These are phyloP conservation scores for Cistogaster globosa DNA, from an alignment of 2,888 invertebrate genomes.

Conservation along the genomic window DNA sequence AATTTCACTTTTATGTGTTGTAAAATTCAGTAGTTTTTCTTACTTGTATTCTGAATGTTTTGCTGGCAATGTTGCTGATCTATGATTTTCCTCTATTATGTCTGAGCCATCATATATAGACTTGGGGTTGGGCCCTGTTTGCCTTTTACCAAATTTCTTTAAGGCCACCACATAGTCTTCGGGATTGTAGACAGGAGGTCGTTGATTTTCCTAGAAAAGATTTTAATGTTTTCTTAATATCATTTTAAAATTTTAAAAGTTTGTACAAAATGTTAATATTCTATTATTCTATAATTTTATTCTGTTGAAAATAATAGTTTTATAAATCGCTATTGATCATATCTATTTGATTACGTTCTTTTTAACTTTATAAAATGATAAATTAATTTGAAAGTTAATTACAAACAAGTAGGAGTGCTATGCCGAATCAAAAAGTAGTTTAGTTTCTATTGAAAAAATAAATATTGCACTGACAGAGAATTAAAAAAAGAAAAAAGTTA, in stretches of 20 bases:
- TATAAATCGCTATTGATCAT: too few species aligned
- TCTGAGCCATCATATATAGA: slow-evolving; percentile 82
- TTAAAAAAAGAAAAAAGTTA: too few species aligned
- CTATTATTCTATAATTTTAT: too few species aligned
- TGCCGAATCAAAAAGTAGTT: too few species aligned
- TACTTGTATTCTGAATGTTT: slow-evolving; percentile 82
- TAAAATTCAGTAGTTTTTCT: slow-evolving; percentile 50
- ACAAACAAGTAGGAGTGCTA: too few species aligned
- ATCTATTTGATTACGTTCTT: too few species aligned
- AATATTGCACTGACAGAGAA: too few species aligned
- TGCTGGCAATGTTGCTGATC: slow-evolving; percentile 80
- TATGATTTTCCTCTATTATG: slow-evolving; percentile 72
- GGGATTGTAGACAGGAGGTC: slow-evolving; percentile 94
- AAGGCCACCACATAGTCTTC: slow-evolving; percentile 93
- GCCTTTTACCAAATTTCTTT: slow-evolving; percentile 88
- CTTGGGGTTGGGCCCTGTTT: slow-evolving; percentile 76
- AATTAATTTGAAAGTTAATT: too few species aligned
- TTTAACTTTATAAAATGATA: too few species aligned
- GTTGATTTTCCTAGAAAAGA: slow-evolving; percentile 88
- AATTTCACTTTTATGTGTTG: background rate
- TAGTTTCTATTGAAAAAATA: too few species aligned
- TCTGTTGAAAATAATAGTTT: too few species aligned
- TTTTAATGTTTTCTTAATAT: background rate
- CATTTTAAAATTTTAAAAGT: background rate
- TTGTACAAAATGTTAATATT: too few species aligned